A percentile compares a stretch with the other conserved stretches of the same genome.
These are phyloP conservation scores for Drosophila anomelani DNA, from an alignment of 2,888 invertebrate species.

Conservation along the genomic window DNA sequence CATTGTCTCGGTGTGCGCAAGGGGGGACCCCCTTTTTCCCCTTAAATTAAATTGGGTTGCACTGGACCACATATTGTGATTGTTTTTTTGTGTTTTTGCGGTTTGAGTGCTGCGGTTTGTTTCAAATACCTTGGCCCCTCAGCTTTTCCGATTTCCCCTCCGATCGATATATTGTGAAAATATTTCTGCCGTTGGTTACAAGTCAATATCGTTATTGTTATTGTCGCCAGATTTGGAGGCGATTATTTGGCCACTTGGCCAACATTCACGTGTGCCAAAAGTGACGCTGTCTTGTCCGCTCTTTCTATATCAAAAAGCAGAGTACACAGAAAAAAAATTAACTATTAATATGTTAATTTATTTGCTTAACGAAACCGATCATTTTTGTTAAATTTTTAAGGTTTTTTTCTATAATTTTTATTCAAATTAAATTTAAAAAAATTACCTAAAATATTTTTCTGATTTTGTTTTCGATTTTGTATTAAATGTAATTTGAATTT, in stretches of 20 bases:
- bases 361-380: too few relatives aligned
- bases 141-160: slow-evolving; percentile 45
- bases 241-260: slow-evolving; percentile 69
- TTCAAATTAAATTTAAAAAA: too few relatives aligned
- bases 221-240: slow-evolving; percentile 65
- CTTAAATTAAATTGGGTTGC: slow-evolving; percentile 57
- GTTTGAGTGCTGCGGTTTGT: slow-evolving; percentile 48
- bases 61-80: slow-evolving; percentile 58
- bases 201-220: slow-evolving; percentile 77
- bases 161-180: slow-evolving; percentile 50
- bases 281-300: slow-evolving; percentile 51
- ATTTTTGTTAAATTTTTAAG: too few relatives aligned
- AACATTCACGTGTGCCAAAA: slow-evolving; percentile 64
- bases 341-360: too few relatives aligned
- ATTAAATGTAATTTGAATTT: too few relatives aligned
- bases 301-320: not conserved
- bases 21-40: not conserved
- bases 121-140: slow-evolving; percentile 2
- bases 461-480: too few relatives aligned
- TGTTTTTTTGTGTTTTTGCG: slow-evolving; percentile 57
- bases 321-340: not conserved
- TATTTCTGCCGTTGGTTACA: slow-evolving; percentile 54
- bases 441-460: too few relatives aligned
- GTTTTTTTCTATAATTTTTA: too few relatives aligned
- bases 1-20: slow-evolving; percentile 54